These are phyloP conservation scores for Trichogramma pretiosum DNA, from an alignment of 1,140 invertebrate genomes.

Conservation along the genomic window DNA sequence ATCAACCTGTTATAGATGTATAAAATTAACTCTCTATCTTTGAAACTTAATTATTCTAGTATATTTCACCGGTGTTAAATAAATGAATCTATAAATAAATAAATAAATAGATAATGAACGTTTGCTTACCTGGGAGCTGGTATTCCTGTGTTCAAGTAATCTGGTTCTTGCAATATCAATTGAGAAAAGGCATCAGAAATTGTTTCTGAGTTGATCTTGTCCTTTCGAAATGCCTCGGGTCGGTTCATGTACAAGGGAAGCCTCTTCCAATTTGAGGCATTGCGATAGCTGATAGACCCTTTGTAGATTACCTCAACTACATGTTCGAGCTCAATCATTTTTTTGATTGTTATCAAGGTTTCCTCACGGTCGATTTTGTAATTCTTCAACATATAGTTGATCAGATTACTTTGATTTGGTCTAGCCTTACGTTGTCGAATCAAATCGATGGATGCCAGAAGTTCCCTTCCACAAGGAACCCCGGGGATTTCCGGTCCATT, in stretches of 20 bases:
- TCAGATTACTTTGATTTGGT: slow-evolving; percentile 73
- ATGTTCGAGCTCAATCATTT: slow-evolving; percentile 64
- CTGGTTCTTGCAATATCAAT: slow-evolving; percentile 59
- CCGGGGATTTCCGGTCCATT: neutral
- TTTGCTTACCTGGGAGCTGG: slow-evolving; percentile 40
- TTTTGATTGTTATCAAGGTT: slow-evolving; percentile 64
- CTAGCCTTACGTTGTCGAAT: slow-evolving; percentile 71
- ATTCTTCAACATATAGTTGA: slow-evolving; percentile 66
- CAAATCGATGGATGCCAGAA: slow-evolving; percentile 77
- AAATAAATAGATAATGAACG: neutral
- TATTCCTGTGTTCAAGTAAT: slow-evolving; percentile 61
- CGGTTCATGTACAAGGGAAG: slow-evolving; percentile 45
- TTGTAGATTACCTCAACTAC: slow-evolving; percentile 82
- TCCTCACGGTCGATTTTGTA: slow-evolving; percentile 62
- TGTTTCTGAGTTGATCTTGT: slow-evolving; percentile 41
- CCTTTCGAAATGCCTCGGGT: slow-evolving; percentile 40
- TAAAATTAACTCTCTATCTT: neutral
- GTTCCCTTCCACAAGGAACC: slow-evolving; percentile 41
- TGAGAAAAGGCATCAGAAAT: slow-evolving; percentile 59
- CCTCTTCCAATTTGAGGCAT: slow-evolving; percentile 63
- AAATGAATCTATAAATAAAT: neutral
- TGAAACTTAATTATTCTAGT: neutral
- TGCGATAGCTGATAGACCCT: slow-evolving; percentile 73
- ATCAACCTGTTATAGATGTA: slow-evolving; percentile 44
- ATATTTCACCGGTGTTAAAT: neutral